Percentiles rank a stretch among this genome's conserved stretches.
Conservation (phyloP, 1,140 invertebrate genomes). For the Acyrthosiphon pisum region DNA sequence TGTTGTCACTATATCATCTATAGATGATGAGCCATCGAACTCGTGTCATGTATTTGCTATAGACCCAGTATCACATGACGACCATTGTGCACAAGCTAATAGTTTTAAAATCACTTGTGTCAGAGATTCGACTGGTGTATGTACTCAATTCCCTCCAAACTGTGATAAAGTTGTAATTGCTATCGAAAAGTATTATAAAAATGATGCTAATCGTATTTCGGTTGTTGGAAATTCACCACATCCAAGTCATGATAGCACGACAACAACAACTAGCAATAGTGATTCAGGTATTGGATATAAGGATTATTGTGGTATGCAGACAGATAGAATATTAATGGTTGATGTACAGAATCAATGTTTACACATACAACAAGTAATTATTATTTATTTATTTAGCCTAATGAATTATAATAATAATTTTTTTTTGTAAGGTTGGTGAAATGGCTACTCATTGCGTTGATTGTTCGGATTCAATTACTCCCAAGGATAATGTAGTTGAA, state of each 20-base stretch:
- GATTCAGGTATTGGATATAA: constrained; percentile 94
- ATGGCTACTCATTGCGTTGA: constrained; percentile 50
- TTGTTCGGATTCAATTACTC: constrained; percentile 54
- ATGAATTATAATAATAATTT: not conserved
- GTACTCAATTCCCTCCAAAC: constrained; percentile 88
- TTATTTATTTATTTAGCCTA: constrained; percentile 43
- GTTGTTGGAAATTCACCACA: constrained; percentile 77
- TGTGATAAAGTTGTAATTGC: constrained; percentile 84
- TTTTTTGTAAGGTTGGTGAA: constrained; percentile 47
- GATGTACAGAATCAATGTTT: constrained; percentile 72
- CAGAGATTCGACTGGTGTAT: constrained; percentile 70
- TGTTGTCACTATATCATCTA: constrained; percentile 79
- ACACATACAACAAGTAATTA: constrained; percentile 63
- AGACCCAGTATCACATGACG: constrained; percentile 83
- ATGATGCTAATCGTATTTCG: constrained; percentile 61
- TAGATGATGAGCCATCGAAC: constrained; percentile 71
- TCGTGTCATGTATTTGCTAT: constrained; percentile 96
- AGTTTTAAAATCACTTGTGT: constrained; percentile 82
- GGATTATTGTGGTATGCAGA: constrained; percentile 82
- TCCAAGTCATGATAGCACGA: constrained; percentile 78
- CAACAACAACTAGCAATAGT: constrained; percentile 86
- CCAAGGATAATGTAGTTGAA: constrained; percentile 49
- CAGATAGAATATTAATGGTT: constrained; percentile 80
- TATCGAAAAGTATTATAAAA: constrained; percentile 67
- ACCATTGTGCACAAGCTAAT: constrained; percentile 78